Percentiles rank a stretch among this genome's conserved stretches.
Conservation (phyloP, 2,797 vertebrate species). For the Sebastiscus albofasciatus region DNA sequence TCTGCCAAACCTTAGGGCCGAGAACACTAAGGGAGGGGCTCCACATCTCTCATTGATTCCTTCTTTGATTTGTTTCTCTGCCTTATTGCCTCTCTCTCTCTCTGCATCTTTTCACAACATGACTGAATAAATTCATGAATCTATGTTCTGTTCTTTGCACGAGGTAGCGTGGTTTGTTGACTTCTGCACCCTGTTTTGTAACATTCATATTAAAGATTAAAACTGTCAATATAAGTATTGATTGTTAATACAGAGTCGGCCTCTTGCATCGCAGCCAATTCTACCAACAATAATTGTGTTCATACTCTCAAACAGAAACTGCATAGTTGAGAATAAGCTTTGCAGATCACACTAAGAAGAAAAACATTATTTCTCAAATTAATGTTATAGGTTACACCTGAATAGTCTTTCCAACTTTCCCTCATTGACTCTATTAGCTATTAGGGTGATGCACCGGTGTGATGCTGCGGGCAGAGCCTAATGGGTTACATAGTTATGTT, state of each 20-base stretch:
- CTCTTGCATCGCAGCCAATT: background rate
- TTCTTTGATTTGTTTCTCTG: constrained; percentile 36
- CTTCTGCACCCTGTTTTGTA: background rate
- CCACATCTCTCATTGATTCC: constrained; percentile 20
- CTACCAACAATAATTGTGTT: background rate
- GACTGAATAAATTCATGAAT: constrained; percentile 14
- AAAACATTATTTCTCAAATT: too few species aligned
- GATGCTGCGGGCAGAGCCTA: too few species aligned
- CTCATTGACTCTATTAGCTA: too few species aligned
- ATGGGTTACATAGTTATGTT: too few species aligned
- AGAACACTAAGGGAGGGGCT: constrained; percentile 14
- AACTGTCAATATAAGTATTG: background rate
- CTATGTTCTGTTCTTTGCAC: background rate
- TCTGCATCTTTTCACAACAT: background rate
- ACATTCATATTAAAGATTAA: background rate
- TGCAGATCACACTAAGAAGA: too few species aligned
- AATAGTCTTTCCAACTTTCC: too few species aligned
- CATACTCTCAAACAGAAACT: background rate
- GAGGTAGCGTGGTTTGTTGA: background rate
- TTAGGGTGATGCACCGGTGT: too few species aligned
- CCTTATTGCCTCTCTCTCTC: constrained; percentile 14
- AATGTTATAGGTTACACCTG: too few species aligned
- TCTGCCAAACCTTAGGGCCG: constrained; percentile 1
- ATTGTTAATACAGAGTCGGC: background rate
- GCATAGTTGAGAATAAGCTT: background rate